Evolutionary conservation across 2,113 vertebrate genomes (phyloP).

Genomic region (Ranitomeya variabilis): DNA sequence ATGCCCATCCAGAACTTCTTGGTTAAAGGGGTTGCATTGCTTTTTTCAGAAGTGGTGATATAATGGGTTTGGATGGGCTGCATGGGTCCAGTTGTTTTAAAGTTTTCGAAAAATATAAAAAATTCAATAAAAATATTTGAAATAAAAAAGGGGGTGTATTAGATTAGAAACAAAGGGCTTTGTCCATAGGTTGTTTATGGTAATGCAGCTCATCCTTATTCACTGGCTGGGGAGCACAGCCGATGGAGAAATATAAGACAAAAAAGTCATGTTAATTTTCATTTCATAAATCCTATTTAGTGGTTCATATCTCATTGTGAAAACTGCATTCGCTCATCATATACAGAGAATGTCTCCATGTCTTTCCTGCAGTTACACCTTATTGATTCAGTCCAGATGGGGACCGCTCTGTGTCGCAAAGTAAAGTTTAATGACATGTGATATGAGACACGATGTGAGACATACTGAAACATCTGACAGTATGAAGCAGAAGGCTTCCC

Average conservation of each 20-base stretch:
- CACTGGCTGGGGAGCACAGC: too few species aligned
- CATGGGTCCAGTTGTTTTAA: too few species aligned
- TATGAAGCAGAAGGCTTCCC: background rate
- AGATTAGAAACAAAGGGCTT: background rate
- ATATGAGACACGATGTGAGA: conserved; percentile 12
- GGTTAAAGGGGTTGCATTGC: background rate
- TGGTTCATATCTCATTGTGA: background rate
- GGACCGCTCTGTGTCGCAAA: background rate
- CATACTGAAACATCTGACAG: conserved; percentile 20
- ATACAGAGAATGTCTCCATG: background rate
- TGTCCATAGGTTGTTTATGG: background rate
- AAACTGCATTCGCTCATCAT: background rate
- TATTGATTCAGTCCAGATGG: conserved; percentile 6
- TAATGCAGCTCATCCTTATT: background rate
- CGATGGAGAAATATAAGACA: too few species aligned
- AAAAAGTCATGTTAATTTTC: background rate
- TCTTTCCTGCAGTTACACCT: conserved; percentile 1
- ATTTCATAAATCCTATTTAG: background rate
- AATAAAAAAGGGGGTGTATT: too few species aligned
- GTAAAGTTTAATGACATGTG: conserved; percentile 20
- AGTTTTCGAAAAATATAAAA: too few species aligned
- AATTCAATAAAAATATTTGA: too few species aligned
- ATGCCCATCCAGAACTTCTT: too few species aligned
- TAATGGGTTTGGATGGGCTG: too few species aligned
- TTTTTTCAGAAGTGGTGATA: background rate